Evolutionary conservation across 2,113 vertebrate genomes (phyloP), one percentile per base, ranked within the genome.

Genomic region (Dicaeum eximium): DNA sequence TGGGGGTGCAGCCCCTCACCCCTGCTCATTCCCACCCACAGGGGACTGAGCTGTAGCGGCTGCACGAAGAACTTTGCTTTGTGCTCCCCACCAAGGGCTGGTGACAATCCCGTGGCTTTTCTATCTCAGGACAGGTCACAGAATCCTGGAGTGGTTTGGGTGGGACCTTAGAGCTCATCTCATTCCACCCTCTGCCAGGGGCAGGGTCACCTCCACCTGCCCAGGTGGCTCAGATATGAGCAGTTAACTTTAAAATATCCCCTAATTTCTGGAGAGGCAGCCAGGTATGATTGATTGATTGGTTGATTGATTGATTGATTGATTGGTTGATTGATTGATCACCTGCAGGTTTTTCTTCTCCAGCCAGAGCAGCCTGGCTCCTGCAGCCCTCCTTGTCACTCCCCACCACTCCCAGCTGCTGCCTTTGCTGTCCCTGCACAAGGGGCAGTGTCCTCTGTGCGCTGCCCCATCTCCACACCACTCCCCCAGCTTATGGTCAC

Each of bases 61-160:
- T 78, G 85, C 66, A 31, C 0, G 0, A 11, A 33, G 51, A 66
- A 10, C n/a, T 24, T 56, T 2, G 2, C 17, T 66, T 4, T 27
- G 37, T 35, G 45, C 1, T 31, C 38, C 13, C 10, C 48, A 1
- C 0, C 2, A 14, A 4, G 73, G 18, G 48, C 61, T 86, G 61
- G 7, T 11, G 17, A 15, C 1, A 0, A 0, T 3, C 75, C 30
- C 4, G 0, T 4, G 42, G 28, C 31, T 71, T 57, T 66, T 42
- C 19, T 1, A 53, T 23, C 62, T 14, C 1, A 35, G 37, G 48
- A 40, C 14, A 38, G 14, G 33, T 31, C 48, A 25, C 27, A 28
- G 15, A 64, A 8, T 10, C 53, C 53, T 33, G 23, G 28, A 38
- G 24, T 8, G 47, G 9, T 15, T 31, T 40, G 54, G 45, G 47